These are phyloP conservation scores for Dreissena polymorpha DNA, from an alignment of 1,140 invertebrate species.

Conservation along the genomic window DNA sequence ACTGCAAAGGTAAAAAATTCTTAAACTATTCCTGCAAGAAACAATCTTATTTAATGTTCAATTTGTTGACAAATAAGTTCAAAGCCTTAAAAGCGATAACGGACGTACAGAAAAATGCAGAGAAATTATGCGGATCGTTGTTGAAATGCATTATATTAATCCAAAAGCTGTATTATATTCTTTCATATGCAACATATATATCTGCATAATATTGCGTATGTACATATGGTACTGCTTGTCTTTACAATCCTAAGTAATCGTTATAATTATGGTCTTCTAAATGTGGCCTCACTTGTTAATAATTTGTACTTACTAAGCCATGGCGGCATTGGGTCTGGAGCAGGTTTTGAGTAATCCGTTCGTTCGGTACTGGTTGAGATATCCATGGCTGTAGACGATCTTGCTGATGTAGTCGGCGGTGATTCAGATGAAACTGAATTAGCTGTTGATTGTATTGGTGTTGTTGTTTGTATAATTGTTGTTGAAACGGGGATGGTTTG, in stretches of 20 bases:
- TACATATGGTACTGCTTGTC: not conserved
- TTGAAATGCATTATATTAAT: too few relatives aligned
- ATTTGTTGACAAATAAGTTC: too few relatives aligned
- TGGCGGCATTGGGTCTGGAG: not conserved
- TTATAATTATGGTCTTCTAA: not conserved
- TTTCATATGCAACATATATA: not conserved
- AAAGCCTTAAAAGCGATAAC: too few relatives aligned
- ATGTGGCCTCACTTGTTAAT: not conserved
- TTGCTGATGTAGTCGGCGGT: not conserved
- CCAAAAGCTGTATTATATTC: too few relatives aligned
- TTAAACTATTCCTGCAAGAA: too few relatives aligned
- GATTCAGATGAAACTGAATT: not conserved
- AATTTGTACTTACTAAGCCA: not conserved
- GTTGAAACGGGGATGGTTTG: not conserved
- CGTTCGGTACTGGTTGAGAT: not conserved
- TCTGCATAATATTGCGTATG: not conserved
- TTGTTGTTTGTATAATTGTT: not conserved
- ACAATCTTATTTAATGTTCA: too few relatives aligned
- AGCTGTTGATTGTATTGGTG: not conserved
- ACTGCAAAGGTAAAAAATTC: too few relatives aligned
- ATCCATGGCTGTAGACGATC: not conserved
- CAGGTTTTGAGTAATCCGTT: not conserved
- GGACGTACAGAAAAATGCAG: too few relatives aligned
- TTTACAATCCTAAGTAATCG: not conserved
- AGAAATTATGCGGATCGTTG: too few relatives aligned